phyloP scores from a whole-genome alignment of 2,888 invertebrate species.

The Tenthredo amoena region DNA sequence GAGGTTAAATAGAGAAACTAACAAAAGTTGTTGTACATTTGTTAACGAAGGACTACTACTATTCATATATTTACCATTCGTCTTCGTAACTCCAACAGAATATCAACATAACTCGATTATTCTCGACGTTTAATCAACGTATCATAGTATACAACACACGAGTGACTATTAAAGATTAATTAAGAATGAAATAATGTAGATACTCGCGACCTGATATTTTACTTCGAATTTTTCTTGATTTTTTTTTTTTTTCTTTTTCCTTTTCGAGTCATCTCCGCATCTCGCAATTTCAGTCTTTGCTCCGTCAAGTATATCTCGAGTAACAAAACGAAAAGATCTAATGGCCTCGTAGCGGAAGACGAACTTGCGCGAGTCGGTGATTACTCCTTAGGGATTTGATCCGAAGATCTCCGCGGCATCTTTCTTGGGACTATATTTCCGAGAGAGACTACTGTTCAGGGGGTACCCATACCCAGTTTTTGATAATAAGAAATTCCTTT shows the following conservation, averaged over 20 bases:
- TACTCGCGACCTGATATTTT: neutral
- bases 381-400: conserved; percentile 41
- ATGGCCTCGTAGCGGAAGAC: neutral
- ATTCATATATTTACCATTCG: neutral
- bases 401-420: neutral
- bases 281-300: conserved; percentile 5
- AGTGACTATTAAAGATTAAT: neutral
- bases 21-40: conserved; percentile 15
- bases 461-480: neutral
- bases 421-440: conserved; percentile 7
- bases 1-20: neutral
- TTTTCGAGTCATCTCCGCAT: neutral
- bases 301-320: conserved; percentile 27
- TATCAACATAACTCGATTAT: neutral
- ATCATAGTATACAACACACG: neutral
- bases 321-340: conserved; percentile 23
- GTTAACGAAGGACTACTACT: neutral
- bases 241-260: neutral
- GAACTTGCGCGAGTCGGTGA: conserved; percentile 39
- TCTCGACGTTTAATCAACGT: neutral
- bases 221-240: neutral
- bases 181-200: neutral
- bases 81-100: conserved; percentile 14
- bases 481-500: conserved; percentile 41
- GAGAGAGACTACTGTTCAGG: neutral